Evolutionary conservation across 1,140 invertebrate genomes (phyloP).

Genomic region (Aphidius ervi): DNA sequence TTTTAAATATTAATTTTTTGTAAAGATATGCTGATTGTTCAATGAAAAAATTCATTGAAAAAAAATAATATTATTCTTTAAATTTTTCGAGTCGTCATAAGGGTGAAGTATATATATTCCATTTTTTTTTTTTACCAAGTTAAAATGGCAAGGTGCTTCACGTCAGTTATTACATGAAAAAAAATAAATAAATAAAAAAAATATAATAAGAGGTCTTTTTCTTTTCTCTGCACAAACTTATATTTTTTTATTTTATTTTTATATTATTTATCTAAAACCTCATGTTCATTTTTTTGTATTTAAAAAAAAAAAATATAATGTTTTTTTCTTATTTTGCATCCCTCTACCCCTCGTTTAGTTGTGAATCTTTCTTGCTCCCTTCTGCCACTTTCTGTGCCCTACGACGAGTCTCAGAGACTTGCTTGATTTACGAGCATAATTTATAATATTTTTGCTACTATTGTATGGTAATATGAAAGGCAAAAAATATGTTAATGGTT

Average conservation of each 20-base stretch:
- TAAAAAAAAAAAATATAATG: background rate
- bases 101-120: background rate
- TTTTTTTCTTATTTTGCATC: conserved; percentile 11
- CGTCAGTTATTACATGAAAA: conserved; percentile 18
- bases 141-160: conserved; percentile 18
- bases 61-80: background rate
- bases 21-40: too few relatives aligned
- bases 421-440: conserved; percentile 48
- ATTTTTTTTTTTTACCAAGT: conserved; percentile 1
- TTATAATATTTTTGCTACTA: conserved; percentile 53
- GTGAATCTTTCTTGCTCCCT: conserved; percentile 15
- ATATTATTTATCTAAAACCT: background rate
- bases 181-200: conserved; percentile 10
- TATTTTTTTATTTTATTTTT: background rate
- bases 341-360: conserved; percentile 8
- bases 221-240: background rate
- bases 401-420: conserved; percentile 17
- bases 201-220: background rate
- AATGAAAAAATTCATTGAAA: too few relatives aligned
- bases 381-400: conserved; percentile 13
- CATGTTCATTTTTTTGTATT: too few relatives aligned
- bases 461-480: conserved; percentile 51
- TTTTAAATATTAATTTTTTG: too few relatives aligned
- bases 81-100: conserved; percentile 2
- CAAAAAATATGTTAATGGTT: conserved; percentile 54